Base-by-base conservation (phyloP, 2,113 vertebrate species). In the Myrmecobius fasciatus region DNA sequence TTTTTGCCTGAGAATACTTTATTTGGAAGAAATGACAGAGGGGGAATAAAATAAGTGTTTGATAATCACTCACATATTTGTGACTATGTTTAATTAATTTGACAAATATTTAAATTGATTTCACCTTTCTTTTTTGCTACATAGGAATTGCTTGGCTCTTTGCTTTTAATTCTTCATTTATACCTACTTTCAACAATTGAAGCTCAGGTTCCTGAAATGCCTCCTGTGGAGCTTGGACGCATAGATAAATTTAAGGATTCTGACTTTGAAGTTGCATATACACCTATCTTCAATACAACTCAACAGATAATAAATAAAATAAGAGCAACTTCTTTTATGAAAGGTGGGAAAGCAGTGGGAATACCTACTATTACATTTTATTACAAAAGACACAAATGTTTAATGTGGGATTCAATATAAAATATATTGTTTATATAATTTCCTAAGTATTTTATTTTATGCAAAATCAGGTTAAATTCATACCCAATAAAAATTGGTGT, bases 91-190 rank as follows among this genome's bases (percentile, higher is more conserved):
- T n/a, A 67, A 17, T 83, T n/a, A 83, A 67, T 67, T 67, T 12
- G 22, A n/a, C n/a, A 83, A 75, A 43, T 3, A 3, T 28, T 54
- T 67, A 92, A 54, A 93, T 83, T n/a, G 67, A 43, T 8, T 92
- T 89, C 0, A 0, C 91, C 94, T 93, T 83, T 51, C 56, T 92
- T 52, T 93, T 20, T 46, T 95, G 7, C 54, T 56, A 0, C 1
- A 0, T 20, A 98, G 98, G 98, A 98, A 75, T 98, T 98, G 98
- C 31, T 97, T 7, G 94, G 97, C 75, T 97, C 98, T 6, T 95
- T 98, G 89, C 52, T 98, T 75, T 97, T 98, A 2, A 54, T 98
- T 7, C 91, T 49, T 0, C 3, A 98, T 94, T 0, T 96, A 5
- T 91, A 96, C 89, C 0, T 93, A 0, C 47, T 95, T 48, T 96